These are phyloP conservation scores for Luperina nickerlii DNA, from an alignment of 2,888 invertebrate species.

Conservation along the genomic window DNA sequence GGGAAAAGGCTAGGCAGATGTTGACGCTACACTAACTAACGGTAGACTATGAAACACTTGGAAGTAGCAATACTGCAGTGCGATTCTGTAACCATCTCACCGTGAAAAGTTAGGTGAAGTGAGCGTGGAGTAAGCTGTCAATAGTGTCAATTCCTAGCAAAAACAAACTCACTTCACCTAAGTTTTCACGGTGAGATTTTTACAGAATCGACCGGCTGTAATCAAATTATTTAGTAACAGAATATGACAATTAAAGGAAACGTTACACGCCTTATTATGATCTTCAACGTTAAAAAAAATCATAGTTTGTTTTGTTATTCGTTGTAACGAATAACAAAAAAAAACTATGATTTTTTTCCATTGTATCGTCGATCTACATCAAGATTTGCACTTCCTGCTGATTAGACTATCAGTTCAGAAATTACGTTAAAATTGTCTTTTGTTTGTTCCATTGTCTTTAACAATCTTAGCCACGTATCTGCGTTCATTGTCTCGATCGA, in stretches of 20 bases:
- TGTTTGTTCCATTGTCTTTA: conserved; percentile 64
- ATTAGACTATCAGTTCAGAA: conserved; percentile 55
- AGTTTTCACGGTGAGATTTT: too few relatives aligned
- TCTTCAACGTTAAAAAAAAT: not conserved
- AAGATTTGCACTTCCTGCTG: conserved; percentile 52
- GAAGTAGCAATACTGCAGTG: conserved; percentile 5
- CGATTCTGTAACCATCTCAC: too few relatives aligned
- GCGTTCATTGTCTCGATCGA: conserved; percentile 65
- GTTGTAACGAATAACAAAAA: too few relatives aligned
- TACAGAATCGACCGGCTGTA: too few relatives aligned
- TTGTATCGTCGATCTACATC: conserved; percentile 47
- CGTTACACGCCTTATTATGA: not conserved
- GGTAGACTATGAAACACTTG: conserved; percentile 6
- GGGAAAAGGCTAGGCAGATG: too few relatives aligned
- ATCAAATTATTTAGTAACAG: too few relatives aligned
- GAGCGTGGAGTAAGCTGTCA: too few relatives aligned
- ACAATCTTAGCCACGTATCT: conserved; percentile 58
- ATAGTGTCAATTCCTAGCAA: too few relatives aligned
- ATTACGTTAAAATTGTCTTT: conserved; percentile 64
- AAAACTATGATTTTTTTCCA: too few relatives aligned
- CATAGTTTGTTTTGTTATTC: conserved; percentile 3
- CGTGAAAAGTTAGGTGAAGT: too few relatives aligned
- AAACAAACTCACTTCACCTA: too few relatives aligned
- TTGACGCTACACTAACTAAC: conserved; percentile 1
- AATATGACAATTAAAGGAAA: conserved; percentile 2